These are phyloP conservation scores for Acanthaster planci DNA, from an alignment of 35 echinoderm and acorn worm genomes.

Conservation along the genomic window DNA sequence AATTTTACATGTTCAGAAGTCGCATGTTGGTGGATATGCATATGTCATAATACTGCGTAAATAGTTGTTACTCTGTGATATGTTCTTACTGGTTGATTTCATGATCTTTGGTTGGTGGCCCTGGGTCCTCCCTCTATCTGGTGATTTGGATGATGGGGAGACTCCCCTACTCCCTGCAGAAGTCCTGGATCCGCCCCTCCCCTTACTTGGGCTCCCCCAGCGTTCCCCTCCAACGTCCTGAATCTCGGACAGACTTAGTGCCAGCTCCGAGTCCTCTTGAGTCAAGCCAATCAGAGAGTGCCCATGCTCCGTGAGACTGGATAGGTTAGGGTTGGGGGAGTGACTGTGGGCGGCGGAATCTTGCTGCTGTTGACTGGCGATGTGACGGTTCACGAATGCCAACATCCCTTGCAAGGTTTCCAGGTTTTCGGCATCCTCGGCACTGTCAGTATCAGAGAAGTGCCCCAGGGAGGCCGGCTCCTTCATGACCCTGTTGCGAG, in stretches of 20 bases:
- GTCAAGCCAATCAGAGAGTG: background rate
- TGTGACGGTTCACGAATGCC: slow-evolving; percentile 68
- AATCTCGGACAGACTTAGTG: background rate
- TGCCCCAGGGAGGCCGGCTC: background rate
- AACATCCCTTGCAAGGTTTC: slow-evolving; percentile 88
- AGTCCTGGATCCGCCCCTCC: background rate
- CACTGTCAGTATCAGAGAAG: slow-evolving; percentile 14
- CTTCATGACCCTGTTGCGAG: background rate
- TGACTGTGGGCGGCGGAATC: background rate
- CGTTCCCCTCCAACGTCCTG: background rate
- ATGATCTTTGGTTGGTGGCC: slow-evolving; percentile 3
- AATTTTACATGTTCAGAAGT: too few relatives aligned
- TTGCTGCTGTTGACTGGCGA: slow-evolving; percentile 35
- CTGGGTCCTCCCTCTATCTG: background rate
- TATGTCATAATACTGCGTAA: too few relatives aligned
- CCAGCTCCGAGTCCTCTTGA: slow-evolving; percentile 23
- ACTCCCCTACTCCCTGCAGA: background rate
- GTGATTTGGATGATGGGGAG: slow-evolving; percentile 5
- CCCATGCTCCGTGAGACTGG: background rate
- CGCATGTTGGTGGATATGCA: too few relatives aligned
- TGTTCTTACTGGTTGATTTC: background rate
- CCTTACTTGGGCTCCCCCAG: background rate
- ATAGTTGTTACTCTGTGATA: background rate
- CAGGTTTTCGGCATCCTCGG: slow-evolving; percentile 30
- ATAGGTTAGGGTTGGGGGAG: background rate